Conservation (phyloP, 2,888 invertebrate genomes). For the Stenoptilia bipunctidactyla region DNA sequence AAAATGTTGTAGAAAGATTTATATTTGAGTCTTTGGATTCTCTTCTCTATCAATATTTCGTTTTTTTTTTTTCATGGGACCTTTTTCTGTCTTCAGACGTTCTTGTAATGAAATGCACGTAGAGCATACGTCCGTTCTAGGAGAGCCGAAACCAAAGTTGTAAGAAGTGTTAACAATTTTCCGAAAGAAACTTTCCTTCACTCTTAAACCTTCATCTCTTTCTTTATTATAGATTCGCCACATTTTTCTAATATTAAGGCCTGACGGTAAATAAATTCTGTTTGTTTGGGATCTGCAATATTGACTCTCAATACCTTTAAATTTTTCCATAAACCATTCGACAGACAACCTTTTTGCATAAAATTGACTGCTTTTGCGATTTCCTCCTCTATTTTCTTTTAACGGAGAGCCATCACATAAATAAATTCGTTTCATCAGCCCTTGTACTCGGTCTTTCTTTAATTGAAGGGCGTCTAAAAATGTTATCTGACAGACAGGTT, state of each 20-base stretch:
- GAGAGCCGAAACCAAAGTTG: conserved; percentile 15
- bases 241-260: conserved; percentile 1
- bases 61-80: conserved; percentile 13
- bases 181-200: conserved; percentile 8
- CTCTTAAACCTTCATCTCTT: conserved; percentile 1
- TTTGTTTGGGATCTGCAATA: conserved; percentile 7
- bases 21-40: conserved; percentile 15
- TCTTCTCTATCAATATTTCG: conserved; percentile 12
- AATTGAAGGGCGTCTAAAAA: conserved; percentile 6
- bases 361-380: conserved; percentile 8
- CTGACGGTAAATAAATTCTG: conserved; percentile 3
- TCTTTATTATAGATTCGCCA: conserved; percentile 1
- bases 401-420: conserved; percentile 3
- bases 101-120: conserved; percentile 12
- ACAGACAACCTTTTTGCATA: conserved; percentile 13
- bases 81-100: conserved; percentile 14
- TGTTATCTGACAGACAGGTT: conserved; percentile 7
- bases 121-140: conserved; percentile 14
- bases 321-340: conserved; percentile 8
- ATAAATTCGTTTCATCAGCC: conserved; percentile 10
- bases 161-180: conserved; percentile 12
- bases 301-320: conserved; percentile 1
- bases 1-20: conserved; percentile 17
- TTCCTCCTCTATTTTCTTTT: conserved; percentile 14
- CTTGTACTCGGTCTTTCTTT: conserved; percentile 10